Conservation (phyloP, 2,888 invertebrate species). For the Panorpa germanica region DNA sequence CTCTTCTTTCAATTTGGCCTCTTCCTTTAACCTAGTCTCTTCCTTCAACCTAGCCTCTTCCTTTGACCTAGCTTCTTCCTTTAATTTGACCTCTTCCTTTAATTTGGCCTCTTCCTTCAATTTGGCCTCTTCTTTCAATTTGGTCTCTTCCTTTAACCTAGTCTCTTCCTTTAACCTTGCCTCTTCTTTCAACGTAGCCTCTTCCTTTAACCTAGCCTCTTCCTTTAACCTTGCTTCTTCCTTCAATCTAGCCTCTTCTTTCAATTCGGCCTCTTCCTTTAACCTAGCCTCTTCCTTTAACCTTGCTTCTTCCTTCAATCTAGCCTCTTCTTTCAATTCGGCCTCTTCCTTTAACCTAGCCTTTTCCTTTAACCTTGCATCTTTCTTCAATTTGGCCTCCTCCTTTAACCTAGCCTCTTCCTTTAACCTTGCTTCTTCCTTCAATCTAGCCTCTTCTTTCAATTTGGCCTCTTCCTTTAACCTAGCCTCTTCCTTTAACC, state of each 20-base stretch:
- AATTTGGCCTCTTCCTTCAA: constrained; percentile 22
- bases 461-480: constrained; percentile 13
- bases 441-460: constrained; percentile 11
- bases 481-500: constrained; percentile 12
- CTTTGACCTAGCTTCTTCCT: constrained; percentile 13
- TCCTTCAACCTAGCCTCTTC: constrained; percentile 13
- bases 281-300: constrained; percentile 9
- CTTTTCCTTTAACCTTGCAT: constrained; percentile 8
- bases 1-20: constrained; percentile 11
- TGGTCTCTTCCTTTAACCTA: constrained; percentile 18
- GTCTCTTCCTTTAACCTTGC: constrained; percentile 18
- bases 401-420: constrained; percentile 13
- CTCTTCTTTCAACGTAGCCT: constrained; percentile 9
- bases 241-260: constrained; percentile 10
- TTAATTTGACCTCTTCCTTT: constrained; percentile 13
- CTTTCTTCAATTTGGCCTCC: constrained; percentile 13
- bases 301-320: constrained; percentile 8
- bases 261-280: constrained; percentile 9
- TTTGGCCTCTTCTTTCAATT: constrained; percentile 20
- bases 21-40: constrained; percentile 11
- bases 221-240: constrained; percentile 8
- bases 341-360: constrained; percentile 10
- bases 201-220: constrained; percentile 10
- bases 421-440: constrained; percentile 13
- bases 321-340: constrained; percentile 10